Base-by-base conservation (phyloP, 92 coral and sea anemone species). In the Meandrina meandrites region DNA sequence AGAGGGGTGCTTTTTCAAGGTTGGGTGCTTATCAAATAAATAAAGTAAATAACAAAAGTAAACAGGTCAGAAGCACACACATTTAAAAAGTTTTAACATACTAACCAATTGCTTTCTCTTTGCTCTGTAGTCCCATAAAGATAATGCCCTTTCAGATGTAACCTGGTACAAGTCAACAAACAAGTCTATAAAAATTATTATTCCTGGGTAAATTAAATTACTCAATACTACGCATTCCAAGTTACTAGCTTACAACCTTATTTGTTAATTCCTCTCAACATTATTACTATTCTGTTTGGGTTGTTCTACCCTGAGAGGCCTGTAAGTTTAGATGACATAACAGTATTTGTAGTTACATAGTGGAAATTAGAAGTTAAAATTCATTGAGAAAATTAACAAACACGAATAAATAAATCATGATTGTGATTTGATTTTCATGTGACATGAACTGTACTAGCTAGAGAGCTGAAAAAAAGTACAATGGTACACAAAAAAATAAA, bases 101-200 rank as follows among this genome's bases (percentile, higher is more conserved):
- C 99, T 86, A 83, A 97, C 99, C 82, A 96, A 89, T 74, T 97
- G 98, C 86, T 97, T 97, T 64, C 95, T 90, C 70, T 97, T 97
- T 36, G 94, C 97, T 83, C 98, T 92, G 93, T 95, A 93, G 83
- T 97, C 99, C 99, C 99, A 97, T 32, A 97, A 90, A 34, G 98
- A 95, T 19, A 97, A 80, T 5, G 99, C 96, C 81, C 99, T 92
- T 85, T 97, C 99, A 85, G 98, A 95, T 24, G 99, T 93, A 54
- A 93, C 98, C 99, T 97, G 84, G 19, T 8, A 45, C 22, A 54
- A 54, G 34, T 27, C 74, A 87, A 40, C 60, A 72, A 67, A 16
- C 70, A 35, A 42, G 79, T 0, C 1, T 48, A 31, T 45, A 18
- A 73, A 54, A 9, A 79, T 11, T 51, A 78, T 50, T 4, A 81